Conservation (phyloP, 2,888 invertebrate genomes). For the Polyommatus icarus region DNA sequence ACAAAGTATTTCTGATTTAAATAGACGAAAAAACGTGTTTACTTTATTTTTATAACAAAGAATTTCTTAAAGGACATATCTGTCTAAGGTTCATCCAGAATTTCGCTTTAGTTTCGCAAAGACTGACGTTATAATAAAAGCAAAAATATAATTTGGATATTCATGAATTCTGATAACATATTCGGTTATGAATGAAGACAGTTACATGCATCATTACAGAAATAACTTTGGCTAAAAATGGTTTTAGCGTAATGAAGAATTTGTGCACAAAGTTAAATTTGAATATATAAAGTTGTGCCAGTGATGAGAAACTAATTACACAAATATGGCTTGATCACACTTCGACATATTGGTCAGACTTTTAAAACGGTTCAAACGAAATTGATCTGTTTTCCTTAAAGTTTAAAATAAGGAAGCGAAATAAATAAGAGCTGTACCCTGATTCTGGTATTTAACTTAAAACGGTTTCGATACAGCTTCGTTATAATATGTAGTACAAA, state of each 20-base stretch:
- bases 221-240: background rate
- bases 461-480: background rate
- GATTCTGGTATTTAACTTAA: background rate
- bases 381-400: background rate
- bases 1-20: too few species aligned
- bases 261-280: conserved; percentile 21
- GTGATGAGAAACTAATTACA: conserved; percentile 34
- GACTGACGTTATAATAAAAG: conserved; percentile 44
- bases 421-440: background rate
- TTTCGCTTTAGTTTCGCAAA: conserved; percentile 16
- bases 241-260: conserved; percentile 10
- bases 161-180: conserved; percentile 6
- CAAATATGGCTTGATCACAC: conserved; percentile 25
- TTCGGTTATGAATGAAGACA: conserved; percentile 21
- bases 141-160: conserved; percentile 13
- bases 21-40: too few species aligned
- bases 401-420: background rate
- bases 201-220: conserved; percentile 29
- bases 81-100: background rate
- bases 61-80: too few species aligned
- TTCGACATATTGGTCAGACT: conserved; percentile 8
- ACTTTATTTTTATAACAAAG: too few species aligned
- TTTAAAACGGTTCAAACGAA: background rate
- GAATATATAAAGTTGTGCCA: conserved; percentile 11
- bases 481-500: too few species aligned